Evolutionary conservation across 53 echinoderm and acorn worm species (phyloP).

Genomic region (Patiria pectinifera): DNA sequence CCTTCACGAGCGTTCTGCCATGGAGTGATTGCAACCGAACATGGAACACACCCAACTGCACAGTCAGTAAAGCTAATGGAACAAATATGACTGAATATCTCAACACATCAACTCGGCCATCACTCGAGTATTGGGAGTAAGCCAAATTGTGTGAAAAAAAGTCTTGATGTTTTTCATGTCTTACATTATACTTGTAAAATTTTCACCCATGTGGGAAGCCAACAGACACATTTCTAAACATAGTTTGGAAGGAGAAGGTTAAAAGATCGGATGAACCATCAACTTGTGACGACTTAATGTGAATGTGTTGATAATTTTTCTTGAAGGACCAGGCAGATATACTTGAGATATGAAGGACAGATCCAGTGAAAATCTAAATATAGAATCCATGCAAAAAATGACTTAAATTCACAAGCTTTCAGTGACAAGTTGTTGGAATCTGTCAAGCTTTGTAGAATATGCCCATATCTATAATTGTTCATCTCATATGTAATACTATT

Average conservation of each 20-base stretch:
- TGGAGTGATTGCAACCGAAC: constrained; percentile 79
- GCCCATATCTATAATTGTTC: background rate
- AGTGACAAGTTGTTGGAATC: too few species aligned
- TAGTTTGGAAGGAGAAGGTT: too few species aligned
- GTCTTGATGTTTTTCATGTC: background rate
- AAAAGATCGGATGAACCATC: too few species aligned
- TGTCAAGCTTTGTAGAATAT: background rate
- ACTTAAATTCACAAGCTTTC: background rate
- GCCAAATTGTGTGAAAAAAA: constrained; percentile 6
- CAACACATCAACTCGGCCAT: constrained; percentile 58
- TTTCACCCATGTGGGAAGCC: background rate
- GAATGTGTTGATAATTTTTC: too few species aligned
- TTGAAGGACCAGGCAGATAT: too few species aligned
- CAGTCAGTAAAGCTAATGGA: constrained; percentile 33
- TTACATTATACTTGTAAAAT: background rate
- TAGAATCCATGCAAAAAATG: background rate
- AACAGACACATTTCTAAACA: too few species aligned
- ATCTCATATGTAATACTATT: background rate
- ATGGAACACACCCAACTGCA: constrained; percentile 77
- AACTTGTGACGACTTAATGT: too few species aligned
- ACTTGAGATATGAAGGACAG: too few species aligned
- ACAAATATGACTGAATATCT: constrained; percentile 9
- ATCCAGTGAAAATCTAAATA: too few species aligned
- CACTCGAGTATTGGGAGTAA: constrained; percentile 86
- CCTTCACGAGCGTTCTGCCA: constrained; percentile 73